Percentiles rank a stretch among this genome's conserved stretches.
Evolutionary conservation across 2,797 vertebrate species (phyloP).

Genomic region (Pterois miles): DNA sequence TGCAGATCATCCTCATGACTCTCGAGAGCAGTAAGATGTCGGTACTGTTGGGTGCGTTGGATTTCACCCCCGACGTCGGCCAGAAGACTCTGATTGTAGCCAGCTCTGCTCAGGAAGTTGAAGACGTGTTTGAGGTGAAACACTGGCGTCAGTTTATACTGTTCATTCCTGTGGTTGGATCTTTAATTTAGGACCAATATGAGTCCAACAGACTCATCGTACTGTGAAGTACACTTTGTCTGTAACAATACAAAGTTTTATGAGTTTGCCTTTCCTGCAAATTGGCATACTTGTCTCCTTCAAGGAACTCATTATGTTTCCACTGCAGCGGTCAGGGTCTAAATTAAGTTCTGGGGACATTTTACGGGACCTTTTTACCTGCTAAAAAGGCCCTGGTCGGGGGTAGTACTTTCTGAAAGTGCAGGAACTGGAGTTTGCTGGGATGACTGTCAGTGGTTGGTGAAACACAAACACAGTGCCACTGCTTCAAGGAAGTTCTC

Average conservation of each 20-base stretch:
- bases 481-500: too few species aligned
- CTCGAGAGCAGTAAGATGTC: constrained; percentile 82
- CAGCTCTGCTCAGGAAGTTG: constrained; percentile 83
- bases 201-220: background rate
- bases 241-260: background rate
- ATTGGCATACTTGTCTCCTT: background rate
- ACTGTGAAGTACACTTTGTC: background rate
- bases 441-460: too few species aligned
- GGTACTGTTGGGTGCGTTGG: constrained; percentile 82
- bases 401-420: too few species aligned
- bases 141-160: background rate
- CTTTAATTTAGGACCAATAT: background rate
- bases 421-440: too few species aligned
- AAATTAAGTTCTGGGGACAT: too few species aligned
- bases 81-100: constrained; percentile 92
- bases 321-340: too few species aligned
- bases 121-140: constrained; percentile 87
- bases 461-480: too few species aligned
- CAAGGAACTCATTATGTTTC: too few species aligned
- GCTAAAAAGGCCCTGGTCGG: too few species aligned
- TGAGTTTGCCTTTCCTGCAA: background rate
- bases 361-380: too few species aligned
- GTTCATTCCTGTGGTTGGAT: background rate
- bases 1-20: constrained; percentile 85
- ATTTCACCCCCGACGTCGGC: constrained; percentile 75